Conservation (phyloP, 2,888 invertebrate species). For the Tyria jacobaeae region DNA sequence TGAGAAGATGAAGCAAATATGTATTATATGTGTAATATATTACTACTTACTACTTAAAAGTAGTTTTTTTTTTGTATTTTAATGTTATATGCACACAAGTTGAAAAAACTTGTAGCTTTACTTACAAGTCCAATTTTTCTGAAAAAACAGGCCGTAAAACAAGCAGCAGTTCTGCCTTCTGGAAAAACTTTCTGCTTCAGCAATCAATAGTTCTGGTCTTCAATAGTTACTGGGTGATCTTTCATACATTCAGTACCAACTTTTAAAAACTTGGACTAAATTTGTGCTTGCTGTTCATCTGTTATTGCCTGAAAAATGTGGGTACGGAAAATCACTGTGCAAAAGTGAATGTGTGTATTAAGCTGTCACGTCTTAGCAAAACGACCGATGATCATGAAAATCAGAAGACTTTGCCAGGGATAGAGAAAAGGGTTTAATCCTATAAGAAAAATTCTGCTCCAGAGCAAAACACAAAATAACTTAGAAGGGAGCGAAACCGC, state of each 20-base stretch:
- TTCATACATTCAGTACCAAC: slow-evolving; percentile 62
- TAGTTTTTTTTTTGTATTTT: background rate
- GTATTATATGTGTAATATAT: background rate
- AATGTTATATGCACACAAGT: background rate
- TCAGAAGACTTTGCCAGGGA: too few relatives aligned
- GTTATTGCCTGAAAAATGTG: slow-evolving; percentile 30
- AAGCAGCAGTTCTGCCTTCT: slow-evolving; percentile 58
- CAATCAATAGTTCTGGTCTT: slow-evolving; percentile 58
- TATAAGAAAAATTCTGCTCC: too few relatives aligned
- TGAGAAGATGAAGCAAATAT: too few relatives aligned
- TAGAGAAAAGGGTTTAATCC: too few relatives aligned
- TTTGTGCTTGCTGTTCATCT: slow-evolving; percentile 57
- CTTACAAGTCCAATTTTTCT: slow-evolving; percentile 66
- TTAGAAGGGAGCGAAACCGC: too few relatives aligned
- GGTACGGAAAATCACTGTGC: too few relatives aligned
- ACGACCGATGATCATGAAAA: too few relatives aligned
- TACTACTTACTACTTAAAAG: background rate
- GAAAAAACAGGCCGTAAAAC: slow-evolving; percentile 68
- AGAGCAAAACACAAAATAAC: too few relatives aligned
- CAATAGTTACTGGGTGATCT: slow-evolving; percentile 55
- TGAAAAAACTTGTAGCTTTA: slow-evolving; percentile 13
- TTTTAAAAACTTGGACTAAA: slow-evolving; percentile 58
- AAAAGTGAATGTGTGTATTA: too few relatives aligned
- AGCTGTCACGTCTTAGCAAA: too few relatives aligned
- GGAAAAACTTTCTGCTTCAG: slow-evolving; percentile 60